Evolutionary conservation across 2,888 invertebrate genomes (phyloP), one percentile per base, ranked within the genome.

Genomic region (Leptopilina drosophilae): DNA sequence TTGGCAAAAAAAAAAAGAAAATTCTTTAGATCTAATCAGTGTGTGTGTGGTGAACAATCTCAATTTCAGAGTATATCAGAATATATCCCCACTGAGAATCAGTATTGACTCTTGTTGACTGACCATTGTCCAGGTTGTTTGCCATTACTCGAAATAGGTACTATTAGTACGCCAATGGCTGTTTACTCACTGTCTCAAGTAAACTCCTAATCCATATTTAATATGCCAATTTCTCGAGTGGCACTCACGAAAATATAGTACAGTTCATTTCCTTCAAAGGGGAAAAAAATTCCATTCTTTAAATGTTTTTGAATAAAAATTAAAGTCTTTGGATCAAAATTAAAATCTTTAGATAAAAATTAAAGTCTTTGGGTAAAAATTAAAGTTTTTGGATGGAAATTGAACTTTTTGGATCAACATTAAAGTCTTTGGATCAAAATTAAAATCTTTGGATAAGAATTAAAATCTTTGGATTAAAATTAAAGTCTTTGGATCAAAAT

Each of bases 111-210:
- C 15, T 20, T 69, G 15, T 73, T 73, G 33, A 73, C 73, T 33
- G 56, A 40, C 56, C 33, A 73, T 73, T 59, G 73, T 73, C 73
- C 73, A 59, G 33, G 53, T 73, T 73, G 73, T 56, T 73, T 56
- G n/a, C 56, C 56, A 73, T 73, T 56, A 73, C 73, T 73, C 56
- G 40, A 73, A 14, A 26, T 73, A 73, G 53, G 53, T 20, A 42
- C 42, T 42, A 42, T 42, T 42, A 42, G 56, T 40, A 73, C 56
- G 73, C 56, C 15, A 73, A 33, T 40, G 56, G 56, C 56, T 73
- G 33, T 73, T 73, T 73, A 40, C 40, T 15, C 56, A 40, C 4
- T 14, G 56, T 73, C 56, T 73, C 73, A 73, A 73, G 73, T 56
- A 73, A 73, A 73, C 73, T 73, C 40, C 33, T 73, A 59, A 73